Conservation (phyloP, 2,888 invertebrate species). For the Lasius platythorax region DNA sequence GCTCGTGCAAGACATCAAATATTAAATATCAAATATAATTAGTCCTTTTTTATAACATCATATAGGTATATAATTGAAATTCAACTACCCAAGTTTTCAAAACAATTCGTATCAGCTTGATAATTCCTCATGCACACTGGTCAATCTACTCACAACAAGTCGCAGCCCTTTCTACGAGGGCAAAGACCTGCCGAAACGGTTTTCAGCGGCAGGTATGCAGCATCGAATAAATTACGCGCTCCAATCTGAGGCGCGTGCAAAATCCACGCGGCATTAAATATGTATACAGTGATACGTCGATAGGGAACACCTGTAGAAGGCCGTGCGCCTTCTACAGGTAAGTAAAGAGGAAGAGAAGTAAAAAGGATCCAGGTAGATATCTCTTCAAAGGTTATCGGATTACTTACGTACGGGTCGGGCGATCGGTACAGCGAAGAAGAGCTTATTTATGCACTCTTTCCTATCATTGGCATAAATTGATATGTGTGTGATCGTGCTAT, state of each 20-base stretch:
- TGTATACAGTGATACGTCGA: conserved; percentile 76
- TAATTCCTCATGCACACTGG: not conserved
- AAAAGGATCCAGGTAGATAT: not conserved
- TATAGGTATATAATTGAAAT: not conserved
- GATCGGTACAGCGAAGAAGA: not conserved
- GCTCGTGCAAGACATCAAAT: too few species aligned
- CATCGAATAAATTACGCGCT: conserved; percentile 78
- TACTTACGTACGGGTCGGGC: not conserved
- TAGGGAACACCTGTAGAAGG: conserved; percentile 68
- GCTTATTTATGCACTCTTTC: conserved; percentile 51
- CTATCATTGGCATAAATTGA: conserved; percentile 48
- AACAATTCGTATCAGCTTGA: not conserved
- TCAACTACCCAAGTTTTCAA: not conserved
- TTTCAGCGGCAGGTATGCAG: conserved; percentile 10
- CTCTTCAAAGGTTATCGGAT: conserved; percentile 21
- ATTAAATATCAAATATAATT: too few species aligned
- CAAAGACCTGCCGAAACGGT: conserved; percentile 63
- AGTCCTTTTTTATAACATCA: not conserved
- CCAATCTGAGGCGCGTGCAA: conserved; percentile 79
- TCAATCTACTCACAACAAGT: not conserved
- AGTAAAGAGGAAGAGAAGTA: not conserved
- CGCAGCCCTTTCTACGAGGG: conserved; percentile 38
- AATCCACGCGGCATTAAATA: conserved; percentile 78
- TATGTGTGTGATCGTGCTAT: not conserved
- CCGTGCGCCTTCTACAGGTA: not conserved